Conservation (phyloP, 1,140 invertebrate genomes). For the Eriocheir sinensis region DNA sequence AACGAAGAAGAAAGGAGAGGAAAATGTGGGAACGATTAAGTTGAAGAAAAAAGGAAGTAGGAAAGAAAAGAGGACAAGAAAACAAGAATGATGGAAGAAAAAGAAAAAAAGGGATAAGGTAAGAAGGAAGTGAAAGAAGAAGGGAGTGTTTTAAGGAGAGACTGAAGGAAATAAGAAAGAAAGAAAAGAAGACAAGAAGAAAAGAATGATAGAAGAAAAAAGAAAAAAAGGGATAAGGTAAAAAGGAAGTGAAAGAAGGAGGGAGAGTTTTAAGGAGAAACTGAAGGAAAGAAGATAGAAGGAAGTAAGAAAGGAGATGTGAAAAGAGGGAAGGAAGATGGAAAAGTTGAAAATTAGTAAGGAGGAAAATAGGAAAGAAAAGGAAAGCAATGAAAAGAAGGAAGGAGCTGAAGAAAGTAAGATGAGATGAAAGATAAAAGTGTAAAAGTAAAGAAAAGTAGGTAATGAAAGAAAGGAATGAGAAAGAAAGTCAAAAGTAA, state of each 20-base stretch:
- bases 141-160: no score
- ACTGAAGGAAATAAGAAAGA: not conserved
- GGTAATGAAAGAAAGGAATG: no score
- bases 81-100: no score
- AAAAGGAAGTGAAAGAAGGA: not conserved
- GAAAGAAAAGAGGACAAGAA: no score
- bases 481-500: no score
- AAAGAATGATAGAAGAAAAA: not conserved
- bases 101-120: no score
- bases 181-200: not conserved
- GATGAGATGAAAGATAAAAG: no score
- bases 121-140: no score
- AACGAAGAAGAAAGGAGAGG: no score
- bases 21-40: no score
- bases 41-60: no score
- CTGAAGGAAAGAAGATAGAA: not conserved
- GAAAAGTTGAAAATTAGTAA: not conserved
- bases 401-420: not conserved
- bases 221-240: not conserved
- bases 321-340: not conserved
- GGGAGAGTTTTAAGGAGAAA: not conserved
- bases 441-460: no score
- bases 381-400: not conserved
- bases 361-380: not conserved
- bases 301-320: not conserved